These are phyloP conservation scores for Chymomyza costata DNA, from an alignment of 1,140 invertebrate species.

Conservation along the genomic window DNA sequence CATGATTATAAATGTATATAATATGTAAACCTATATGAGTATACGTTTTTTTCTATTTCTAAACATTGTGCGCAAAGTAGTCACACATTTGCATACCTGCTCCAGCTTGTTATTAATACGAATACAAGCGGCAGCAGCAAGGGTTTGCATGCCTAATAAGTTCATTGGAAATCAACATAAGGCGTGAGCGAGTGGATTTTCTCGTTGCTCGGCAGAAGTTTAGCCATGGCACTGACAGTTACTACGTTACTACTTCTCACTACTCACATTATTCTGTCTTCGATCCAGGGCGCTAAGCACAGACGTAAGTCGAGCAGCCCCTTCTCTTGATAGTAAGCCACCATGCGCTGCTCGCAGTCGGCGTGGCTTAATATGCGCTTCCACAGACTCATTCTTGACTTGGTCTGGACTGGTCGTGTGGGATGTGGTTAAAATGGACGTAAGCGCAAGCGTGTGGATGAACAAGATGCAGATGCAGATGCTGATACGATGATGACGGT, in stretches of 20 bases:
- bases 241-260: neutral
- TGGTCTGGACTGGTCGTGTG: slow-evolving; percentile 33
- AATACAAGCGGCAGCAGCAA: neutral
- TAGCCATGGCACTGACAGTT: too few relatives aligned
- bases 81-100: neutral
- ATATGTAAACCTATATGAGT: neutral
- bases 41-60: neutral
- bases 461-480: slow-evolving; percentile 20
- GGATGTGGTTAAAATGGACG: slow-evolving; percentile 36
- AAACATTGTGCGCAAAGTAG: neutral
- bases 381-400: slow-evolving; percentile 65
- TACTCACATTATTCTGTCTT: slow-evolving; percentile 74
- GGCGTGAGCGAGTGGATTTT: neutral
- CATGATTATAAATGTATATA: neutral
- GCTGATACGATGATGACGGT: neutral
- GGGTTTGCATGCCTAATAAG: neutral
- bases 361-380: slow-evolving; percentile 65
- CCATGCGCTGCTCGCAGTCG: slow-evolving; percentile 69
- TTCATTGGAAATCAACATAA: neutral
- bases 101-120: neutral
- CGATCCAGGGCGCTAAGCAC: slow-evolving; percentile 70
- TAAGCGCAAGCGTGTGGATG: slow-evolving; percentile 15
- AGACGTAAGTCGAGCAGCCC: slow-evolving; percentile 67
- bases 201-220: neutral
- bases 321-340: slow-evolving; percentile 70